Conservation (phyloP, 1,140 invertebrate genomes). For the Prorops nasuta region DNA sequence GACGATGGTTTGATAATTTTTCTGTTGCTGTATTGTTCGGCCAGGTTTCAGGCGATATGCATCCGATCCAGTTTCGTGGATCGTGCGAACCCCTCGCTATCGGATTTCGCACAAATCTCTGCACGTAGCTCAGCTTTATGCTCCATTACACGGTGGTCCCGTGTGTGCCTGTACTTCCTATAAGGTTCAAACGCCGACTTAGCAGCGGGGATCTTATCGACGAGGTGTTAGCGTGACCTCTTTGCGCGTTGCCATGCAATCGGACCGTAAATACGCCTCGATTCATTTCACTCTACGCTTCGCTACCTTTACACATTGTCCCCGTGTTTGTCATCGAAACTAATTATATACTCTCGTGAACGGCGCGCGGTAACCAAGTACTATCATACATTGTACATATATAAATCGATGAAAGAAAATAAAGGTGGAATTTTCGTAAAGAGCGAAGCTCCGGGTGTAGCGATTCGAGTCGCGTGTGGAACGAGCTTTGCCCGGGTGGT, state of each 20-base stretch:
- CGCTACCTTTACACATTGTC: neutral
- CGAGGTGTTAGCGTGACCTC: constrained; percentile 6
- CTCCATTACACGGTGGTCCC: constrained; percentile 15
- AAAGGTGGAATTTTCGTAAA: neutral
- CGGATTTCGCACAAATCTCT: constrained; percentile 35
- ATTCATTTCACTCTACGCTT: neutral
- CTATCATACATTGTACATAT: no score
- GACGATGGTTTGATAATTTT: neutral
- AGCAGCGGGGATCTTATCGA: constrained; percentile 5
- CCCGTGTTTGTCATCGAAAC: neutral
- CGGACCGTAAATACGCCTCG: neutral
- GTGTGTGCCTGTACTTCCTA: neutral
- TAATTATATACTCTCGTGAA: no score
- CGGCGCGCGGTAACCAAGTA: no score
- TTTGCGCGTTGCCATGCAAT: constrained; percentile 6
- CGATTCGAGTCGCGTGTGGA: no score
- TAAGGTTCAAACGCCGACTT: neutral
- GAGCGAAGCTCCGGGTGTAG: no score
- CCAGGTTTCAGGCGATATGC: constrained; percentile 19
- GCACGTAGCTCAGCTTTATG: constrained; percentile 20
- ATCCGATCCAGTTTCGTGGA: constrained; percentile 35
- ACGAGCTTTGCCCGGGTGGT: no score
- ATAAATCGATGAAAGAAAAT: no score
- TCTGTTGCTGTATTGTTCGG: constrained; percentile 12
- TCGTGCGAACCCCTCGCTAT: constrained; percentile 34